A percentile compares a stretch with the other conserved stretches of the same genome.
phyloP scores from a whole-genome alignment of 2,888 invertebrate species.

The Apotomis capreana region DNA sequence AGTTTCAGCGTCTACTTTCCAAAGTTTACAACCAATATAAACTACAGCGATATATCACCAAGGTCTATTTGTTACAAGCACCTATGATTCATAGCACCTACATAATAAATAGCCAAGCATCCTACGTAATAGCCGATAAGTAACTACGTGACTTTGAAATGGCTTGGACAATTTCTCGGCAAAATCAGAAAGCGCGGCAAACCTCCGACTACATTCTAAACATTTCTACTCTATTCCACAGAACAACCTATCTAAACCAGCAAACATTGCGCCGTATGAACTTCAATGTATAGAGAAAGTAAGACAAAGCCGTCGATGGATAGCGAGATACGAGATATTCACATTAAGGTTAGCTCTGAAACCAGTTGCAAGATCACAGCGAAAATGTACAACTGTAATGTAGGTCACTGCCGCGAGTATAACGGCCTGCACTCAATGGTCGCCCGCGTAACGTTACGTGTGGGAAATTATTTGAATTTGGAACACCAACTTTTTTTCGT shows the following conservation, averaged over 20 bases:
- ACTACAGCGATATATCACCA: constrained; percentile 14
- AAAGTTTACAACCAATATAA: constrained; percentile 22
- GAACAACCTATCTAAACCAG: constrained; percentile 39
- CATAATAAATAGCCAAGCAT: constrained; percentile 71
- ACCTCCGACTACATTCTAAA: constrained; percentile 45
- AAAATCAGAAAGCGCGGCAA: constrained; percentile 82
- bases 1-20: neutral
- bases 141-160: constrained; percentile 74
- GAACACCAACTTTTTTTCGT: constrained; percentile 73
- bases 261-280: constrained; percentile 52
- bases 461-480: constrained; percentile 83
- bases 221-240: constrained; percentile 35
- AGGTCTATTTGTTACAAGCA: constrained; percentile 21
- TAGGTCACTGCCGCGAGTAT: constrained; percentile 82
- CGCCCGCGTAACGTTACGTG: constrained; percentile 83
- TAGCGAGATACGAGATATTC: constrained; percentile 38
- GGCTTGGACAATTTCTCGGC: constrained; percentile 65
- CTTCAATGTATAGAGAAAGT: constrained; percentile 47
- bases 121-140: constrained; percentile 73
- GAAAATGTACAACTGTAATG: constrained; percentile 62
- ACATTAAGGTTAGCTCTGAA: constrained; percentile 73
- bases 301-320: constrained; percentile 48
- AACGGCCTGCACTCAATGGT: constrained; percentile 80
- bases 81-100: constrained; percentile 42
- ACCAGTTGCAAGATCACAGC: constrained; percentile 62